Evolutionary conservation across 2,888 invertebrate species (phyloP).

Genomic region (Alloplasta piceator): DNA sequence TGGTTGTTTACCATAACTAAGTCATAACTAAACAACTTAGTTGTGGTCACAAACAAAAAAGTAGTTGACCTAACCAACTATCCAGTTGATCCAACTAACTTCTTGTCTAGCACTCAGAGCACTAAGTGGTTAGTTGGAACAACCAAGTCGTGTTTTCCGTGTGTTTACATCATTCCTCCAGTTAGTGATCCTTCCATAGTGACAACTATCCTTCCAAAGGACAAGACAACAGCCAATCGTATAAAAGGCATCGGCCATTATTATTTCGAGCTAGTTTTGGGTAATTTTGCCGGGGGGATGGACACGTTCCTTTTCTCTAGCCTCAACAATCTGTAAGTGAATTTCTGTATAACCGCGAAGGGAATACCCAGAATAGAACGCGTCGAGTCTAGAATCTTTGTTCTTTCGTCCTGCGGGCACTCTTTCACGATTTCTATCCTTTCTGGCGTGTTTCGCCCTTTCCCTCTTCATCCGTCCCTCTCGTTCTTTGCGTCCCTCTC

Average conservation of each 20-base stretch:
- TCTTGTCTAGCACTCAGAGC: too few species aligned
- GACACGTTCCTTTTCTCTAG: conserved; percentile 7
- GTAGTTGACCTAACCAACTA: too few species aligned
- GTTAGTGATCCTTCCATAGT: too few species aligned
- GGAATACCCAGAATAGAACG: conserved; percentile 12
- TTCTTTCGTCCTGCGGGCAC: conserved; percentile 28
- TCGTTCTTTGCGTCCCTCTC: conserved; percentile 29
- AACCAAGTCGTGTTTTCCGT: too few species aligned
- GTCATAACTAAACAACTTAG: too few species aligned
- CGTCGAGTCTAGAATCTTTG: conserved; percentile 47
- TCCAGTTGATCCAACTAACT: too few species aligned
- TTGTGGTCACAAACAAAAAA: too few species aligned
- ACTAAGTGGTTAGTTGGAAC: too few species aligned
- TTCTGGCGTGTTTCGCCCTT: not conserved
- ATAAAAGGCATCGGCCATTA: conserved; percentile 7
- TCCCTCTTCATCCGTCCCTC: not conserved
- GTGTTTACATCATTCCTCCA: too few species aligned
- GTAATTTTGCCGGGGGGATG: not conserved
- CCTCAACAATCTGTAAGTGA: conserved; percentile 19
- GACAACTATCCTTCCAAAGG: too few species aligned
- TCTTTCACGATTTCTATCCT: conserved; percentile 7
- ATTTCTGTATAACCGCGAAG: conserved; percentile 41
- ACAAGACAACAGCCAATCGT: too few species aligned
- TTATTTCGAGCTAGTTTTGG: not conserved
- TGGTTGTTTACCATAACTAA: too few species aligned